Evolutionary conservation across 2,797 vertebrate species (phyloP).

Genomic region (Typhlichthys eigenmanni): DNA sequence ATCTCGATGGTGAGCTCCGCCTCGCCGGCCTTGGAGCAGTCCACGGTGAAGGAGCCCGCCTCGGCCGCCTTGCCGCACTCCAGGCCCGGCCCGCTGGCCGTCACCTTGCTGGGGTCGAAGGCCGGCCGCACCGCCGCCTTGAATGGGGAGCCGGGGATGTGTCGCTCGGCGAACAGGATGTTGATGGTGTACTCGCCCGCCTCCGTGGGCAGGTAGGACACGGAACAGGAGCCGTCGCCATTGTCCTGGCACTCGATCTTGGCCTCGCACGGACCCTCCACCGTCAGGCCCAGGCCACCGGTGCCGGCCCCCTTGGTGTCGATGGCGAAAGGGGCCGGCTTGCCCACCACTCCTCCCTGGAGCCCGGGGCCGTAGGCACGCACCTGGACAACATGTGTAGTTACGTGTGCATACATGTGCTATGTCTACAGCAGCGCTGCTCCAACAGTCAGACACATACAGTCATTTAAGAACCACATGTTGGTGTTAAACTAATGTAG

Average conservation of each 20-base stretch:
- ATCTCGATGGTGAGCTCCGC: slow-evolving; percentile 95
- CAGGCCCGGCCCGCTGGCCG: slow-evolving; percentile 86
- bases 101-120: slow-evolving; percentile 89
- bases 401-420: too few relatives aligned
- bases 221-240: slow-evolving; percentile 90
- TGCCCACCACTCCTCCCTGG: slow-evolving; percentile 85
- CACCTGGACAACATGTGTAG: slow-evolving; percentile 69
- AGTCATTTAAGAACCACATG: too few relatives aligned
- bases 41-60: slow-evolving; percentile 85
- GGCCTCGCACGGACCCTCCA: slow-evolving; percentile 94
- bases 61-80: slow-evolving; percentile 84
- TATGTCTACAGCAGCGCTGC: too few relatives aligned
- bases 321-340: slow-evolving; percentile 87
- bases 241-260: slow-evolving; percentile 97
- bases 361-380: slow-evolving; percentile 88
- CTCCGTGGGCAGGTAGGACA: slow-evolving; percentile 91
- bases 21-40: slow-evolving; percentile 90
- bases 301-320: slow-evolving; percentile 93
- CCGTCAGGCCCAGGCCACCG: slow-evolving; percentile 89
- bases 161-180: slow-evolving; percentile 89
- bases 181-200: slow-evolving; percentile 92
- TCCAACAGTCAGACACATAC: too few relatives aligned
- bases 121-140: slow-evolving; percentile 82
- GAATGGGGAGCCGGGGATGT: slow-evolving; percentile 92
- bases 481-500: too few relatives aligned